Evolutionary conservation across 2,113 vertebrate species (phyloP).

Genomic region (Pseudopipra pipra): DNA sequence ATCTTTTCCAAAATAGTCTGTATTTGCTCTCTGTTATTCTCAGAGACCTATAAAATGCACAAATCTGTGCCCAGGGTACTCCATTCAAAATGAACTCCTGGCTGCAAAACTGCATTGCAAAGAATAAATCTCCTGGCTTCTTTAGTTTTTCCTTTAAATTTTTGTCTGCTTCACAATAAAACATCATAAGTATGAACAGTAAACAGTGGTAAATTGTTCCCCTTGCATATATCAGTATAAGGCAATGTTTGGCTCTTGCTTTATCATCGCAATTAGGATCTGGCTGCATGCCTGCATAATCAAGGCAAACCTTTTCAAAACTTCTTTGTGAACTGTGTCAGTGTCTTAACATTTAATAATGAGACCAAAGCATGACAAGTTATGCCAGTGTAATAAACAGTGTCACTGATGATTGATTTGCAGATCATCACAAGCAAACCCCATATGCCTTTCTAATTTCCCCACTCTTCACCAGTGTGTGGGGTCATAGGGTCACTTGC

Average conservation of each 20-base stretch:
- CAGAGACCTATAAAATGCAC: accelerated
- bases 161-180: background rate
- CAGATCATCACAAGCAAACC: background rate
- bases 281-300: background rate
- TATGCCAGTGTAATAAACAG: background rate
- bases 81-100: background rate
- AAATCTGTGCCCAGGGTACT: background rate
- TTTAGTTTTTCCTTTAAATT: background rate
- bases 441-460: background rate
- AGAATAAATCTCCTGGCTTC: background rate
- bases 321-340: background rate
- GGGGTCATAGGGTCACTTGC: background rate
- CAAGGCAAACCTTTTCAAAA: background rate
- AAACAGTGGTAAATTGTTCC: background rate
- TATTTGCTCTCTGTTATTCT: background rate
- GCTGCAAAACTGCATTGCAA: background rate
- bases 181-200: background rate
- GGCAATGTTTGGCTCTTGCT: background rate
- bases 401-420: background rate
- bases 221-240: background rate
- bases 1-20: background rate
- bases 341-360: background rate
- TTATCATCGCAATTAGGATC: background rate
- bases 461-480: background rate
- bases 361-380: background rate